Percentiles rank a stretch among this genome's conserved stretches.
These are phyloP conservation scores for Chloropsis hardwickii DNA, from an alignment of 2,113 vertebrate genomes.

Conservation along the genomic window DNA sequence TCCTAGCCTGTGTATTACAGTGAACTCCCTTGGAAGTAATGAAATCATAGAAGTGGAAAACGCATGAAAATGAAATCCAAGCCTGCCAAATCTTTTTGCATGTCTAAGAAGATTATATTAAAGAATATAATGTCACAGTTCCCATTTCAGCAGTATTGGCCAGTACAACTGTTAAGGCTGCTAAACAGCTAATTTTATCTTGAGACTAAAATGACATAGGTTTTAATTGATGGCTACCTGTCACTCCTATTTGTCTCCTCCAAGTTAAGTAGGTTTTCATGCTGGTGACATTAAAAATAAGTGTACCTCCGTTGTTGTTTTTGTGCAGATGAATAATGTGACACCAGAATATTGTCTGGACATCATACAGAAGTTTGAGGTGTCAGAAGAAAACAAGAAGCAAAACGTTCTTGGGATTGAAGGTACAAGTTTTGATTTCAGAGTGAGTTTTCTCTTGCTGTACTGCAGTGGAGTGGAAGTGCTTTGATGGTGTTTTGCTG, in stretches of 20 bases:
- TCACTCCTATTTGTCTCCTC: not conserved
- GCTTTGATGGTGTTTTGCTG: not conserved
- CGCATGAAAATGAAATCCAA: constrained; percentile 21
- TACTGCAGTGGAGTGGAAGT: not conserved
- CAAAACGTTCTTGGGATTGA: constrained; percentile 89
- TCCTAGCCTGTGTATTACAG: not conserved
- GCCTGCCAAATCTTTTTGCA: not conserved
- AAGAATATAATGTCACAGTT: not conserved
- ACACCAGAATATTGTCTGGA: constrained; percentile 89
- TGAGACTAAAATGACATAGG: not conserved
- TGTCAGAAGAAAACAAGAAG: constrained; percentile 90
- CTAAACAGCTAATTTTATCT: not conserved
- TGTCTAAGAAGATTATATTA: constrained; percentile 7
- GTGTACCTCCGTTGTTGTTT: not conserved
- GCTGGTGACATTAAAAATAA: not conserved
- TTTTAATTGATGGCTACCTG: not conserved
- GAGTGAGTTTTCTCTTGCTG: not conserved
- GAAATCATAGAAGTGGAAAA: constrained; percentile 45
- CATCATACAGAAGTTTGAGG: constrained; percentile 93
- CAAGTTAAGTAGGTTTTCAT: not conserved
- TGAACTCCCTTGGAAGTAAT: constrained; percentile 28
- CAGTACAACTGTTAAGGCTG: not conserved
- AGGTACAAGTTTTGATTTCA: constrained; percentile 74
- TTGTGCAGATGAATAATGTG: constrained; percentile 86
- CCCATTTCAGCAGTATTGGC: not conserved